A percentile compares a stretch with the other conserved stretches of the same genome.
Evolutionary conservation across 2,888 invertebrate species (phyloP).

Genomic region (Netelia inedita): DNA sequence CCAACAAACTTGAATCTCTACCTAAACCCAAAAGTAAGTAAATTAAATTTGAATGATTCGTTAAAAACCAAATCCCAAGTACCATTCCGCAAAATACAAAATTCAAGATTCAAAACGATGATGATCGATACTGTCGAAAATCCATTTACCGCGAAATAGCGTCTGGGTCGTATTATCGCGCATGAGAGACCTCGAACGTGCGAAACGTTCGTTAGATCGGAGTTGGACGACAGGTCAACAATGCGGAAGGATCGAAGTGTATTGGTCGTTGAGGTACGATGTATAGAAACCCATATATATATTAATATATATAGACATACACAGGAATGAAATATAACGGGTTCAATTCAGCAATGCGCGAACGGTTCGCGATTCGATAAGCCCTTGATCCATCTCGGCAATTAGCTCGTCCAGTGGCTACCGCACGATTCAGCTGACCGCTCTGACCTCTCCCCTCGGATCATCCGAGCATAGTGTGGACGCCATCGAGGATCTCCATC

Average conservation of each 20-base stretch:
- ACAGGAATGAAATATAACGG: constrained; percentile 54
- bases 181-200: neutral
- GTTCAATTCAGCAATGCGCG: constrained; percentile 66
- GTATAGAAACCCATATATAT: neutral
- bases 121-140: no score
- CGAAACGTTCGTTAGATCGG: constrained; percentile 50
- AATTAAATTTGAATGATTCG: no score
- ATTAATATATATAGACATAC: neutral
- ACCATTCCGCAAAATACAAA: no score
- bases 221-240: constrained; percentile 71
- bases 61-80: no score
- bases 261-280: constrained; percentile 8
- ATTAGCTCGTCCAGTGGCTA: constrained; percentile 76
- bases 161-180: neutral
- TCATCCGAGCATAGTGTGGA: constrained; percentile 24
- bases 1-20: no score
- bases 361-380: constrained; percentile 76
- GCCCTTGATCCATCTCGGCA: constrained; percentile 80
- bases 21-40: no score
- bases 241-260: constrained; percentile 43
- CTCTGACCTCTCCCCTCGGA: constrained; percentile 42
- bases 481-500: constrained; percentile 7
- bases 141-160: no score
- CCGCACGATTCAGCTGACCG: constrained; percentile 65
- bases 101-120: no score